phyloP scores from a whole-genome alignment of 2,888 invertebrate genomes.

The Polymixis lichenea region DNA sequence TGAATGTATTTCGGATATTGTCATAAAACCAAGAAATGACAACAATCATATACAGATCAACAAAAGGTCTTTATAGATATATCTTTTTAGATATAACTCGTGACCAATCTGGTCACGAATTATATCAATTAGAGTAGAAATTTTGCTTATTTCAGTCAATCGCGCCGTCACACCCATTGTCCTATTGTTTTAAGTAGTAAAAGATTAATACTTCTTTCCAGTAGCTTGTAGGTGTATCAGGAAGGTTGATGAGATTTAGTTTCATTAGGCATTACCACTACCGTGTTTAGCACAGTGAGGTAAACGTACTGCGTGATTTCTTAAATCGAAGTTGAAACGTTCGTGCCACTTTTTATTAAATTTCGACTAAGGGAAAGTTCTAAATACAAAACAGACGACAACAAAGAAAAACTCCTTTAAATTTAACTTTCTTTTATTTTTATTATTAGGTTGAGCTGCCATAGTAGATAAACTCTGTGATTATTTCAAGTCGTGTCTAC shows the following conservation, averaged over 20 bases:
- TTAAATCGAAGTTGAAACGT: not conserved
- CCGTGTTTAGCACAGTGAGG: not conserved
- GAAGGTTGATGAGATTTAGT: not conserved
- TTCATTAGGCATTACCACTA: not conserved
- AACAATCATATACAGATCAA: not conserved
- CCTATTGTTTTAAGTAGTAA: not conserved
- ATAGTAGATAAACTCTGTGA: too few species aligned
- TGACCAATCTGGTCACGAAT: slow-evolving; percentile 8
- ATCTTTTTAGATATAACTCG: too few species aligned
- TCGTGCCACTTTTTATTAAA: not conserved
- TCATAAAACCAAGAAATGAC: not conserved
- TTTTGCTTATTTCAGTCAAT: slow-evolving; percentile 9
- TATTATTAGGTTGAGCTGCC: too few species aligned
- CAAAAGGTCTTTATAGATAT: not conserved
- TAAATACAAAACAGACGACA: too few species aligned
- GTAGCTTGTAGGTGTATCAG: slow-evolving; percentile 9
- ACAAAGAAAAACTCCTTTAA: too few species aligned
- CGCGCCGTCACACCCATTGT: slow-evolving; percentile 10
- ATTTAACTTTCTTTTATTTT: too few species aligned
- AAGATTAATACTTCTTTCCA: not conserved
- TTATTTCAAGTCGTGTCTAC: too few species aligned
- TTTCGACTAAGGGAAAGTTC: too few species aligned
- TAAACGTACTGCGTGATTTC: not conserved
- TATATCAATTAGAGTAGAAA: not conserved
- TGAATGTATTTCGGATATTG: not conserved